phyloP scores from a whole-genome alignment of 2,113 vertebrate species.

The Ardeotis arabs region DNA sequence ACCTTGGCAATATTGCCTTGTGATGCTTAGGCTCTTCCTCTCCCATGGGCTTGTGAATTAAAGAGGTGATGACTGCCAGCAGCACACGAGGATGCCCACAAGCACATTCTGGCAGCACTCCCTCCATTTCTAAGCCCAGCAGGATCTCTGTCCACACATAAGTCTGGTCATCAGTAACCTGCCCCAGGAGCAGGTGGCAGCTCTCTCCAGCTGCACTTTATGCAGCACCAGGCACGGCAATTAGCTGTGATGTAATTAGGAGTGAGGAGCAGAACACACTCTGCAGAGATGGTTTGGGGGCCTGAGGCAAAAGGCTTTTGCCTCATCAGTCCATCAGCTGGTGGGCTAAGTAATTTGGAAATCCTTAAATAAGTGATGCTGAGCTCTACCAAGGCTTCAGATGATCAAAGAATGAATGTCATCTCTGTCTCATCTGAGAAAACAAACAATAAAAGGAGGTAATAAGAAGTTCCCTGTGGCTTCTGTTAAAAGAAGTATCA shows the following conservation, averaged over 20 bases:
- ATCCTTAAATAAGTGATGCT: neutral
- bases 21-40: neutral
- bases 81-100: neutral
- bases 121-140: neutral
- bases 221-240: neutral
- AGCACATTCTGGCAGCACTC: rapidly evolving
- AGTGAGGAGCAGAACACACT: neutral
- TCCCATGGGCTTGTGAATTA: neutral
- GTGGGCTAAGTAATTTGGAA: neutral
- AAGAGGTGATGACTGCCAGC: neutral
- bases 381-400: neutral
- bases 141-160: neutral
- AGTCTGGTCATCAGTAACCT: neutral
- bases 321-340: neutral
- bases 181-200: neutral
- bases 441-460: neutral
- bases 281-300: neutral
- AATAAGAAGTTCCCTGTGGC: neutral
- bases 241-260: neutral
- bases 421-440: neutral
- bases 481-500: neutral
- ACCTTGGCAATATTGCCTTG: neutral
- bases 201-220: neutral
- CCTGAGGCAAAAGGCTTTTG: neutral
- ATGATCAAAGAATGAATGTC: neutral